Evolutionary conservation across 2,113 vertebrate genomes (phyloP).

Genomic region (Plecotus auritus): DNA sequence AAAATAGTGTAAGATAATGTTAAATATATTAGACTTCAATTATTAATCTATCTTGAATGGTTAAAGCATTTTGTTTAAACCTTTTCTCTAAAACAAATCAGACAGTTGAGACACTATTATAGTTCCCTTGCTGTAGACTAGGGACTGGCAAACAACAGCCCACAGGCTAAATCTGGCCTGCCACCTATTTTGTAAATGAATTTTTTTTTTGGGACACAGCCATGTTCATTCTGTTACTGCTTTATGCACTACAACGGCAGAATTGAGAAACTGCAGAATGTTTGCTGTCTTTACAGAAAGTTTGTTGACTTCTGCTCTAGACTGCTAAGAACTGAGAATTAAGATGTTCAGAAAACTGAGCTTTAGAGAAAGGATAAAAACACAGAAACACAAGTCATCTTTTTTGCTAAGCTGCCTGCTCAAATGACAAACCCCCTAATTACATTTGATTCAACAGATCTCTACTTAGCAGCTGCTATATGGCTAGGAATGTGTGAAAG

Average conservation of each 20-base stretch:
- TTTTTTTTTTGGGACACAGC: not conserved
- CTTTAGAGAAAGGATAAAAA: slow-evolving; percentile 34
- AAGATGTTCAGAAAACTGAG: slow-evolving; percentile 38
- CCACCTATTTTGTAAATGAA: slow-evolving; percentile 26
- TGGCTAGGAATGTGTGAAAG: slow-evolving; percentile 8
- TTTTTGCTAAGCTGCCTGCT: slow-evolving; percentile 31
- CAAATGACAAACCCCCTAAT: not conserved
- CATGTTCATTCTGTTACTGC: not conserved
- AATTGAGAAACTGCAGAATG: not conserved
- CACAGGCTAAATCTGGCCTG: not conserved
- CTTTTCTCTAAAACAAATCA: slow-evolving; percentile 22
- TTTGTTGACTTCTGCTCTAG: not conserved
- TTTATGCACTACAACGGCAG: not conserved
- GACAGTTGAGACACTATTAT: not conserved
- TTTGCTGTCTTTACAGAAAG: not conserved
- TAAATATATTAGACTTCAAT: slow-evolving; percentile 21
- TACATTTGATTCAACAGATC: slow-evolving; percentile 39
- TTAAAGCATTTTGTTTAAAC: slow-evolving; percentile 16
- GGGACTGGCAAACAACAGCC: not conserved
- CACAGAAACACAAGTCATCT: slow-evolving; percentile 1
- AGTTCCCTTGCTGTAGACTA: not conserved
- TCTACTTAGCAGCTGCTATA: slow-evolving; percentile 7
- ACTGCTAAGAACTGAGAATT: slow-evolving; percentile 23
- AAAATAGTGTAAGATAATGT: slow-evolving; percentile 5
- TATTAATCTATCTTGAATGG: not conserved